Conservation (phyloP, 2,113 vertebrate species). For the Nanorana parkeri region DNA sequence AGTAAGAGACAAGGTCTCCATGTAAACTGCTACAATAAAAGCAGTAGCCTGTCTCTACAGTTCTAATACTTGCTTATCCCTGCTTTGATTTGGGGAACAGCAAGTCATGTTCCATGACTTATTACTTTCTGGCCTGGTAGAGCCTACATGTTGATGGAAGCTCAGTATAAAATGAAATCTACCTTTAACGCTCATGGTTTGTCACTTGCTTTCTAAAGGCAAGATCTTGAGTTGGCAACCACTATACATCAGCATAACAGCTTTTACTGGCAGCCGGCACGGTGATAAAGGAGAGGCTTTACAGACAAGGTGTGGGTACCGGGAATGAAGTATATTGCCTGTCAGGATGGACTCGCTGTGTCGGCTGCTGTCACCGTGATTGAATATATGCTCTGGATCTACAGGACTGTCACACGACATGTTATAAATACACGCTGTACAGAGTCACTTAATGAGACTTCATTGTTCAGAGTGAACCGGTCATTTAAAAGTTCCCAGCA, state of each 20-base stretch:
- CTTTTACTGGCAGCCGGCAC: constrained; percentile 31
- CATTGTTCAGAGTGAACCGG: constrained; percentile 9
- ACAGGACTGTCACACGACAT: constrained; percentile 34
- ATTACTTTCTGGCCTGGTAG: neutral
- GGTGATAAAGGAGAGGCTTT: constrained; percentile 52
- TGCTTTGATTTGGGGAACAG: neutral
- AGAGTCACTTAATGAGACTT: constrained; percentile 2
- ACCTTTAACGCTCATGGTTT: constrained; percentile 33
- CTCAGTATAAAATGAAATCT: constrained; percentile 23
- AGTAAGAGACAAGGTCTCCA: too few relatives aligned
- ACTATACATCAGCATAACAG: constrained; percentile 41
- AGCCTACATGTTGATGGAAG: constrained; percentile 11
- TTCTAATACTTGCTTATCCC: neutral
- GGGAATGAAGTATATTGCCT: constrained; percentile 34
- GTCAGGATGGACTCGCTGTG: constrained; percentile 31
- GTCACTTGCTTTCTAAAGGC: constrained; percentile 33
- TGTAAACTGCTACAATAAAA: too few relatives aligned
- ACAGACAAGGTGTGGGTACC: constrained; percentile 48
- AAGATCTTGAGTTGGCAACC: constrained; percentile 40
- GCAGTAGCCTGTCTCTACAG: too few relatives aligned
- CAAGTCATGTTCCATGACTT: neutral
- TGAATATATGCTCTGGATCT: constrained; percentile 37
- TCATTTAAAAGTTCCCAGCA: neutral
- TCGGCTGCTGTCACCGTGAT: constrained; percentile 29
- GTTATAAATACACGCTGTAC: constrained; percentile 28